phyloP scores from a whole-genome alignment of 2,888 invertebrate genomes.

The Archips xylosteana region DNA sequence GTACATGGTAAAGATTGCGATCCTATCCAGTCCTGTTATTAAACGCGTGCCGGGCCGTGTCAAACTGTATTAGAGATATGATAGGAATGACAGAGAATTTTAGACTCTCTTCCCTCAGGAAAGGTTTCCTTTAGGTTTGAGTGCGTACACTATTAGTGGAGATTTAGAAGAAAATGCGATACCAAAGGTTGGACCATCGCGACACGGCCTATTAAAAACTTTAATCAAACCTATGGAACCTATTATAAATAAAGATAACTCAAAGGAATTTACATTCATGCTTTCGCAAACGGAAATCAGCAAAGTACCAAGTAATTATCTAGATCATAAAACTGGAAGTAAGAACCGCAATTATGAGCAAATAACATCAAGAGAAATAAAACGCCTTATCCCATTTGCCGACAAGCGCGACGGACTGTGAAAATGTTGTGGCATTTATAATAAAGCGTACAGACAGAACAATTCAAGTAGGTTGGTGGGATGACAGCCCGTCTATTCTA shows the following conservation, averaged over 20 bases:
- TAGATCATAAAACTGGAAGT: slow-evolving; percentile 17
- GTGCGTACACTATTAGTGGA: neutral
- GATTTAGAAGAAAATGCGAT: slow-evolving; percentile 29
- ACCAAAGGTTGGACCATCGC: slow-evolving; percentile 19
- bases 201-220: slow-evolving; percentile 16
- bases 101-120: slow-evolving; percentile 37
- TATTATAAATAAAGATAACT: neutral
- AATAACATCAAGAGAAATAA: slow-evolving; percentile 42
- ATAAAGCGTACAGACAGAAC: slow-evolving; percentile 45
- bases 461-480: slow-evolving; percentile 18
- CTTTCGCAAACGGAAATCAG: neutral
- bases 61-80: slow-evolving; percentile 50
- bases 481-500: slow-evolving; percentile 11
- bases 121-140: slow-evolving; percentile 11
- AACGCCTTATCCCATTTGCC: slow-evolving; percentile 45
- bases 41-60: slow-evolving; percentile 48
- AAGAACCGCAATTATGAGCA: slow-evolving; percentile 38
- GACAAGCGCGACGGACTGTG: slow-evolving; percentile 53
- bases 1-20: slow-evolving; percentile 49
- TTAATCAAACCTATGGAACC: no score
- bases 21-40: slow-evolving; percentile 48
- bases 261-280: neutral
- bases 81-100: slow-evolving; percentile 36
- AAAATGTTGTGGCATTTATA: slow-evolving; percentile 71
- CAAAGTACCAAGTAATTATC: neutral